Evolutionary conservation across 2,888 invertebrate genomes (phyloP).

Genomic region (Volucella inanis): DNA sequence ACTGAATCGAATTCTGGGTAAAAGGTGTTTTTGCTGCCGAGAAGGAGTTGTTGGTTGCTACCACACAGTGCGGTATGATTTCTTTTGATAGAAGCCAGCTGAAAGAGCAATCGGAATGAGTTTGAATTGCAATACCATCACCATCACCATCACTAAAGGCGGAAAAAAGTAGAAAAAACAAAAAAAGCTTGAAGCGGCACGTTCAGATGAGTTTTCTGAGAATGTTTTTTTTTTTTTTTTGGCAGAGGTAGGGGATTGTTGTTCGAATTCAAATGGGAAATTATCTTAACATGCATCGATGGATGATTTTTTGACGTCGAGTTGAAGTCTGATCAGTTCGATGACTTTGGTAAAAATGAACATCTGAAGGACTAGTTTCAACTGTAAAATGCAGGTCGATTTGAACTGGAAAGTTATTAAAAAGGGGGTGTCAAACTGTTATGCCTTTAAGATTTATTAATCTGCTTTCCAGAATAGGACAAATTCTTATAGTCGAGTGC

Average conservation of each 20-base stretch:
- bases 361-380: slow-evolving; percentile 39
- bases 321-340: slow-evolving; percentile 30
- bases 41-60: slow-evolving; percentile 18
- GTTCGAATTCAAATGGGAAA: slow-evolving; percentile 68
- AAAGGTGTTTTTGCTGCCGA: slow-evolving; percentile 31
- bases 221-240: slow-evolving; percentile 27
- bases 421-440: background rate
- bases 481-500: too few species aligned
- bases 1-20: slow-evolving; percentile 19
- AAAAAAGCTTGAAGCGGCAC: slow-evolving; percentile 27
- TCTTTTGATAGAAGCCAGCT: slow-evolving; percentile 23
- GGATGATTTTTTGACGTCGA: slow-evolving; percentile 44
- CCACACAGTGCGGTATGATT: slow-evolving; percentile 4
- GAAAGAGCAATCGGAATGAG: slow-evolving; percentile 43
- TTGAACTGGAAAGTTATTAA: slow-evolving; percentile 1
- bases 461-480: too few species aligned
- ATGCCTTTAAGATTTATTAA: too few species aligned
- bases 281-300: slow-evolving; percentile 66
- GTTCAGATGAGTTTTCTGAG: slow-evolving; percentile 56
- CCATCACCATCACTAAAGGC: slow-evolving; percentile 51
- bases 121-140: slow-evolving; percentile 65
- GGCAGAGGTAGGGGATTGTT: slow-evolving; percentile 1
- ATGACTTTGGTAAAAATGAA: slow-evolving; percentile 30
- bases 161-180: slow-evolving; percentile 19
- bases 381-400: slow-evolving; percentile 1